These are phyloP conservation scores for Dromaius novaehollandiae DNA, from an alignment of 2,113 vertebrate species.

Conservation along the genomic window DNA sequence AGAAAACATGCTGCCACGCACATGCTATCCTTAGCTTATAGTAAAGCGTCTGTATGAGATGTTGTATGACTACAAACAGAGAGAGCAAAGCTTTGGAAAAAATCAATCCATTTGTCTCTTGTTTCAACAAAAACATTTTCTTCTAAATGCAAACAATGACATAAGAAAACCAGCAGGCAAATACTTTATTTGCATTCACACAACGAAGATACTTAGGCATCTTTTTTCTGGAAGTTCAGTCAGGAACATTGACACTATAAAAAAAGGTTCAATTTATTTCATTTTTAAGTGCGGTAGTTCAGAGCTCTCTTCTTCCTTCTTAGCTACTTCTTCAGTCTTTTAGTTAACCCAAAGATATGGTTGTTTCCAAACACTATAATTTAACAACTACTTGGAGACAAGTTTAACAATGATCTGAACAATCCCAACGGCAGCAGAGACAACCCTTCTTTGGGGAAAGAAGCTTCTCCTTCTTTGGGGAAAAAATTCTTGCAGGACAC, in stretches of 20 bases:
- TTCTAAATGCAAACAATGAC: background rate
- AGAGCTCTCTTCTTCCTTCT: background rate
- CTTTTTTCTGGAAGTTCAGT: background rate
- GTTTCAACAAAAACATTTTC: background rate
- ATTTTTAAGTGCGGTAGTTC: background rate
- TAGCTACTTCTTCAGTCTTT: background rate
- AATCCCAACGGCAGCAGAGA: background rate
- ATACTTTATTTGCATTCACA: background rate
- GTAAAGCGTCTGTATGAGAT: background rate
- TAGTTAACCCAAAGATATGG: background rate
- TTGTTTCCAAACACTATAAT: background rate
- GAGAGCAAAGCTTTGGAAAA: background rate
- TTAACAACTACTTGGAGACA: background rate
- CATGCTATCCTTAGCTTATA: background rate
- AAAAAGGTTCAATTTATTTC: background rate
- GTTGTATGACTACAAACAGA: background rate
- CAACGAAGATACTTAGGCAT: background rate
- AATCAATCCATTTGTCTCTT: background rate
- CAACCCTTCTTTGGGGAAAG: background rate
- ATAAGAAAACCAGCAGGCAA: background rate
- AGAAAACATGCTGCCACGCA: background rate
- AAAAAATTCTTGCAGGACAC: background rate
- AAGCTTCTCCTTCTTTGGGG: background rate
- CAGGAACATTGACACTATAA: background rate
- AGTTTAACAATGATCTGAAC: background rate